phyloP scores from a whole-genome alignment of 2,888 invertebrate species.

The Drosophila gaucha region DNA sequence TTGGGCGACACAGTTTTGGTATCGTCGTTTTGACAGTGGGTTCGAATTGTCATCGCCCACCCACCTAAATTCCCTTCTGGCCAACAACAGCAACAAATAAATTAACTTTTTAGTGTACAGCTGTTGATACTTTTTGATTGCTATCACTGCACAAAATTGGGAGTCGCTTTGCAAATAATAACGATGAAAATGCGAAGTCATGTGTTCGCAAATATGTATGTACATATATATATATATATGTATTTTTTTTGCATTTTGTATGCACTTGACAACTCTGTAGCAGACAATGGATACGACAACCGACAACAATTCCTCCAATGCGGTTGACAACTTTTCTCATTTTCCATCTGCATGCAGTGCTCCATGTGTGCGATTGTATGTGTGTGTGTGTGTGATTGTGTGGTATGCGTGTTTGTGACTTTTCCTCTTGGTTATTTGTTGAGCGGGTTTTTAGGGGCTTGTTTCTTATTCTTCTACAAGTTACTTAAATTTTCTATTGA shows the following conservation, averaged over 20 bases:
- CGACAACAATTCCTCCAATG: constrained; percentile 26
- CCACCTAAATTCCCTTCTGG: constrained; percentile 6
- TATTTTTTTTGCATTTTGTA: constrained; percentile 22
- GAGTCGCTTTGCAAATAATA: constrained; percentile 17
- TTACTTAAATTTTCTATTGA: constrained; percentile 8
- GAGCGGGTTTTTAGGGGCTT: background rate
- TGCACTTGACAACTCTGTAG: constrained; percentile 42
- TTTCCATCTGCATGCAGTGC: constrained; percentile 13
- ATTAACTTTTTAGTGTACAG: constrained; percentile 53
- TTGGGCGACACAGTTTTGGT: constrained; percentile 38
- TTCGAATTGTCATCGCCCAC: constrained; percentile 36
- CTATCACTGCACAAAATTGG: constrained; percentile 37
- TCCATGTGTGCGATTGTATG: background rate
- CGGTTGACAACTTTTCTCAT: constrained; percentile 48
- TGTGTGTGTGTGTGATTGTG: background rate
- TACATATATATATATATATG: background rate
- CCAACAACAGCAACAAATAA: constrained; percentile 35
- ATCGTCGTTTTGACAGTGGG: constrained; percentile 35
- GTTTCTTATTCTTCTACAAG: constrained; percentile 10
- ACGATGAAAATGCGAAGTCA: constrained; percentile 4
- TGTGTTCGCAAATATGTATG: background rate
- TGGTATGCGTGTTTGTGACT: constrained; percentile 7
- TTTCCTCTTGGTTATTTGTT: constrained; percentile 9
- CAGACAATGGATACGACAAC: constrained; percentile 14
- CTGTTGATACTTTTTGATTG: constrained; percentile 61